These are phyloP conservation scores for Anarrhichthys ocellatus DNA, from an alignment of 2,113 vertebrate genomes.

Conservation along the genomic window DNA sequence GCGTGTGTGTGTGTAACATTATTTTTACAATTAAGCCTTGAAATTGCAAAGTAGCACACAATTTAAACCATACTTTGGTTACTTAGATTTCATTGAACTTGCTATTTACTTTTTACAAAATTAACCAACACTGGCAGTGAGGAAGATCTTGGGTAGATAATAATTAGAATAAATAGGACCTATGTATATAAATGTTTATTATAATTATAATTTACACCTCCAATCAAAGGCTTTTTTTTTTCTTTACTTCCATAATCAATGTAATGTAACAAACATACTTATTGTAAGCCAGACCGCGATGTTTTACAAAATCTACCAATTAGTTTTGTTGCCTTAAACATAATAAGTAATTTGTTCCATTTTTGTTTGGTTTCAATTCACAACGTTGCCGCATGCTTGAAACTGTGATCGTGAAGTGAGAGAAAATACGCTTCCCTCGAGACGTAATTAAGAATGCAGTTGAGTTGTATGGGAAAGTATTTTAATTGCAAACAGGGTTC, in stretches of 20 bases:
- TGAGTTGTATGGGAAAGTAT: not conserved
- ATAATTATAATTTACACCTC: too few species aligned
- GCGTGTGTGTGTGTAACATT: not conserved
- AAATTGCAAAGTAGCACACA: not conserved
- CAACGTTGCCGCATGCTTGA: not conserved
- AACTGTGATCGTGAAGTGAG: too few species aligned
- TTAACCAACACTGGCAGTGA: not conserved
- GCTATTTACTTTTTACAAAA: too few species aligned
- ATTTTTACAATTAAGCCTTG: not conserved
- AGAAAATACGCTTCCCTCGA: too few species aligned
- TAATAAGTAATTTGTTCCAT: not conserved
- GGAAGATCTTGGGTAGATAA: not conserved
- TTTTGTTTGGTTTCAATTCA: not conserved
- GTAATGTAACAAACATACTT: not conserved
- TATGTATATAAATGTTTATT: too few species aligned
- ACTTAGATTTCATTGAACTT: not conserved
- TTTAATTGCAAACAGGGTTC: not conserved
- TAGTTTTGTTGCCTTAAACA: not conserved
- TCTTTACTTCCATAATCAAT: not conserved
- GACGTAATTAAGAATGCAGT: not conserved
- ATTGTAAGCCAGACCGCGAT: not conserved
- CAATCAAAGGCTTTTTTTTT: not conserved
- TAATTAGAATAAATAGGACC: too few species aligned
- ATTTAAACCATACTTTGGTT: not conserved
- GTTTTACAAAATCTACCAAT: not conserved